Conservation (phyloP, 1,140 invertebrate species). For the Orchestia grillus region DNA sequence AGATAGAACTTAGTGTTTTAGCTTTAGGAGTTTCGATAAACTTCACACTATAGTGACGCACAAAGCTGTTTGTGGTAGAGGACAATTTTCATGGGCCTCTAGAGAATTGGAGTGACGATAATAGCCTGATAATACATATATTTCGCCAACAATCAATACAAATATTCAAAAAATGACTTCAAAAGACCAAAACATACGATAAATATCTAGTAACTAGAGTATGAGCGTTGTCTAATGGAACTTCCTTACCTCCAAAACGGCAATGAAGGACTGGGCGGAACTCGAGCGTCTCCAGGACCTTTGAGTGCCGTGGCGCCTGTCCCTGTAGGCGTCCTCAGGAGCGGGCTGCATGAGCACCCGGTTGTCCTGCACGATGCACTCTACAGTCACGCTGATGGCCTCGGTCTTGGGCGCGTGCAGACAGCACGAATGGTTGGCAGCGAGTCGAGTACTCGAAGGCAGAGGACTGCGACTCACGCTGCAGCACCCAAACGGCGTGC, state of each 20-base stretch:
- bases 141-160: not conserved
- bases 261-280: not conserved
- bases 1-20: not conserved
- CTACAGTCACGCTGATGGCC: constrained; percentile 27
- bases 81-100: no score
- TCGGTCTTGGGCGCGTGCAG: not conserved
- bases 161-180: not conserved
- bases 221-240: not conserved
- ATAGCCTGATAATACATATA: not conserved
- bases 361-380: constrained; percentile 9
- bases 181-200: not conserved
- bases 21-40: not conserved
- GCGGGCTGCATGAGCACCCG: constrained; percentile 45
- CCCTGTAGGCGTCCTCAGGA: not conserved
- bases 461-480: constrained; percentile 7
- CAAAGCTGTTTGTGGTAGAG: no score
- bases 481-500: constrained; percentile 39
- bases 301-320: not conserved
- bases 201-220: not conserved
- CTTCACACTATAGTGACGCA: not conserved
- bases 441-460: no score
- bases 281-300: not conserved
- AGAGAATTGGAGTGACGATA: no score
- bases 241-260: not conserved
- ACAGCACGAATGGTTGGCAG: not conserved